These are phyloP conservation scores for Aporophyla lueneburgensis DNA, from an alignment of 2,888 invertebrate species.

Conservation along the genomic window DNA sequence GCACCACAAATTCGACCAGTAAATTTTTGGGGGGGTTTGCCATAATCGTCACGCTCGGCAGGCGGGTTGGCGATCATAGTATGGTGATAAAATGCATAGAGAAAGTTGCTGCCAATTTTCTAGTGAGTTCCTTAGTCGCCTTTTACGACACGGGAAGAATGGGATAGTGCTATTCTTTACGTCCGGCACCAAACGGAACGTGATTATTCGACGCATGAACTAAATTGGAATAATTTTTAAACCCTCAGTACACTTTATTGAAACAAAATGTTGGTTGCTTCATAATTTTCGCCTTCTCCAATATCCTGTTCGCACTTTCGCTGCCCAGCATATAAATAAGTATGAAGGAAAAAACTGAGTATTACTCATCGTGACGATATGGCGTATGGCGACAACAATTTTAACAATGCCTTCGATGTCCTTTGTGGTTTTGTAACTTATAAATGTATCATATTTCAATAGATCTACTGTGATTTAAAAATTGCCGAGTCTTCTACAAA, in stretches of 20 bases:
- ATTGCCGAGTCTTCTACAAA: too few relatives aligned
- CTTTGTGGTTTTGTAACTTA: neutral
- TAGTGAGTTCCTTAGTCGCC: too few relatives aligned
- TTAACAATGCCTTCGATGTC: constrained; percentile 25
- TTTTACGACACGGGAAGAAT: too few relatives aligned
- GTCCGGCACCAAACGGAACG: too few relatives aligned
- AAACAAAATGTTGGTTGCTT: constrained; percentile 28
- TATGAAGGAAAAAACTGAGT: constrained; percentile 42
- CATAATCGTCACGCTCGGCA: too few relatives aligned
- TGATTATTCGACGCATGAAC: neutral
- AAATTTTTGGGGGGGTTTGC: too few relatives aligned
- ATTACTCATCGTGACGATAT: constrained; percentile 42
- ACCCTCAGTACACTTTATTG: too few relatives aligned
- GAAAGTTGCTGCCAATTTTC: too few relatives aligned
- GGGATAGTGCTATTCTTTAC: too few relatives aligned
- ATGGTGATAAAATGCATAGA: too few relatives aligned
- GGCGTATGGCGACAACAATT: constrained; percentile 3
- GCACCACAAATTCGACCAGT: too few relatives aligned
- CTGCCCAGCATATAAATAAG: constrained; percentile 56
- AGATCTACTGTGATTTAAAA: neutral
- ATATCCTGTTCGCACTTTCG: constrained; percentile 58
- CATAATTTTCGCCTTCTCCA: constrained; percentile 24
- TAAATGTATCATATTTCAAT: neutral
- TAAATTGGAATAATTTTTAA: neutral
- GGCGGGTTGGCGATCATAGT: too few relatives aligned